Evolutionary conservation across 92 coral and sea anemone genomes (phyloP).

Genomic region (Zoanthus sansibaricus): DNA sequence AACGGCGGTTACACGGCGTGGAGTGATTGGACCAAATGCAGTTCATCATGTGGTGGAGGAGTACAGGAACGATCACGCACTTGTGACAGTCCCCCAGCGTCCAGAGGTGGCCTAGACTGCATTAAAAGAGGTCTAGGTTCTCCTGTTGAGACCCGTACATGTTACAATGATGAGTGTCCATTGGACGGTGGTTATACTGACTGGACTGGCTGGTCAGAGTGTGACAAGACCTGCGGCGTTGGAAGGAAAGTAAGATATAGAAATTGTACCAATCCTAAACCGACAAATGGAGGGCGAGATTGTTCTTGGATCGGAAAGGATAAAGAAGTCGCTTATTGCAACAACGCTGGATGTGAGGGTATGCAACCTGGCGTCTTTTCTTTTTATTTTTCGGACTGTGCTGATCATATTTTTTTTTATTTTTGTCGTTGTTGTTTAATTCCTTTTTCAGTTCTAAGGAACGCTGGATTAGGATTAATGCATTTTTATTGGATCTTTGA

Average conservation of each 20-base stretch:
- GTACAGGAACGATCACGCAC: constrained; percentile 79
- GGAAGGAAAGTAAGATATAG: constrained; percentile 86
- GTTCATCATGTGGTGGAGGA: constrained; percentile 93
- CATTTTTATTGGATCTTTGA: no score
- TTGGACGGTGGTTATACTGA: constrained; percentile 93
- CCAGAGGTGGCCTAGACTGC: constrained; percentile 92
- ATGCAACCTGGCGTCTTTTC: background rate
- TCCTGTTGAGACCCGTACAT: constrained; percentile 72
- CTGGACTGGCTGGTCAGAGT: constrained; percentile 96
- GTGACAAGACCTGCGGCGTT: constrained; percentile 88
- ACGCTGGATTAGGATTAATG: no score
- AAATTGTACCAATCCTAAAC: constrained; percentile 88
- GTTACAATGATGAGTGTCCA: constrained; percentile 81
- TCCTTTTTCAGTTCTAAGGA: no score
- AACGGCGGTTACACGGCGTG: constrained; percentile 87
- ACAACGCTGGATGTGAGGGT: constrained; percentile 89
- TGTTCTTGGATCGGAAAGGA: constrained; percentile 87
- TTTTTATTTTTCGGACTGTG: background rate
- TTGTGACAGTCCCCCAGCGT: constrained; percentile 88
- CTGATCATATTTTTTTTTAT: background rate
- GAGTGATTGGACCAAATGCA: constrained; percentile 94
- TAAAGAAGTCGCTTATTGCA: constrained; percentile 79
- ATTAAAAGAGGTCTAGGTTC: constrained; percentile 77
- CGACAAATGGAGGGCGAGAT: constrained; percentile 86
- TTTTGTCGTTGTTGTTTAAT: background rate